phyloP scores from a whole-genome alignment of 2,888 invertebrate species.

The Sabatieria punctata region DNA sequence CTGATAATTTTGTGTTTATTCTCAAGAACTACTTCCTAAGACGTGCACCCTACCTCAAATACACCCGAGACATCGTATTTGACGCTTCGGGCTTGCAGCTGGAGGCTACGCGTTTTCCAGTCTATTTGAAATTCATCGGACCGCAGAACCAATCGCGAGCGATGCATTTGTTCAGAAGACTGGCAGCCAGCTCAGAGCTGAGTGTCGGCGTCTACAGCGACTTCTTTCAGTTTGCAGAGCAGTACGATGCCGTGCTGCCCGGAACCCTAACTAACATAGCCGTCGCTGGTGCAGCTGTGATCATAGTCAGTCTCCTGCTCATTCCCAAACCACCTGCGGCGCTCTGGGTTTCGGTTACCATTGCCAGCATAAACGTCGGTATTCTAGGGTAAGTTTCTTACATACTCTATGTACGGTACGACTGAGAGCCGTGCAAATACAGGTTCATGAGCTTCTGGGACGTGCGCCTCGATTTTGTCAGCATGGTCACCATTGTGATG shows the following conservation, averaged over 20 bases:
- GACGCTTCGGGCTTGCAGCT: conserved; percentile 16
- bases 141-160: conserved; percentile 21
- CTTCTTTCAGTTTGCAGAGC: conserved; percentile 31
- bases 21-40: conserved; percentile 23
- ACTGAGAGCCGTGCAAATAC: no score
- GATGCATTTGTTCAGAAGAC: conserved; percentile 24
- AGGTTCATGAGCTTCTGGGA: conserved; percentile 89
- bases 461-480: conserved; percentile 60
- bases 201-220: conserved; percentile 23
- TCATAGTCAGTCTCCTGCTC: conserved; percentile 81
- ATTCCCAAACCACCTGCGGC: conserved; percentile 79
- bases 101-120: conserved; percentile 20
- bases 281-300: conserved; percentile 54
- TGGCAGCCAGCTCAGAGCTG: conserved; percentile 17
- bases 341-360: conserved; percentile 83
- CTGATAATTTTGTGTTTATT: conserved; percentile 24
- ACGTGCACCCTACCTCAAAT: conserved; percentile 23
- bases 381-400: conserved; percentile 85
- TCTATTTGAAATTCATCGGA: conserved; percentile 2
- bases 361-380: conserved; percentile 77
- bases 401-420: no score
- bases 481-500: conserved; percentile 92
- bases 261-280: conserved; percentile 48
- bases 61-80: conserved; percentile 25
- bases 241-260: conserved; percentile 28